Evolutionary conservation across 2,888 invertebrate genomes (phyloP).

Genomic region (Thysanoteuthis rhombus): DNA sequence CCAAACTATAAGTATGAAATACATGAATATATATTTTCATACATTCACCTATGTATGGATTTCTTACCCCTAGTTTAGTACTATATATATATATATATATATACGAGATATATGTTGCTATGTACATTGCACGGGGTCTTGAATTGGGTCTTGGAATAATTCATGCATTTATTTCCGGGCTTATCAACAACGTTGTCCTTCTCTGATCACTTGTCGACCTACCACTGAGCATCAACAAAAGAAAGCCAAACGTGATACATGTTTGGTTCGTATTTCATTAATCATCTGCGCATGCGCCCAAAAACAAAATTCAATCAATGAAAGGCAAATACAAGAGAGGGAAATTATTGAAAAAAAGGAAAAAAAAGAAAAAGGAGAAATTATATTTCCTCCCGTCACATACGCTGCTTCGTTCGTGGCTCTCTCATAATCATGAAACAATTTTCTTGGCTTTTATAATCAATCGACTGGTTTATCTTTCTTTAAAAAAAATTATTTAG

Average conservation of each 20-base stretch:
- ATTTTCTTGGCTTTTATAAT: no score
- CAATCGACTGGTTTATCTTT: no score
- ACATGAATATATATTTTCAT: no score
- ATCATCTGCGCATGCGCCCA: background rate
- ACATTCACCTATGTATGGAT: no score
- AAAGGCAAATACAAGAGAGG: background rate
- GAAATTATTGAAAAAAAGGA: background rate
- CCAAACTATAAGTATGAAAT: no score
- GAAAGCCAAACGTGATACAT: background rate
- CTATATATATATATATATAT: no score
- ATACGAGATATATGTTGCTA: background rate
- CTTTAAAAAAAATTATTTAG: no score
- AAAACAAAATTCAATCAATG: background rate
- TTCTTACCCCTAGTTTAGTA: no score
- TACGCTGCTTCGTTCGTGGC: background rate
- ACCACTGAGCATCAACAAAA: background rate
- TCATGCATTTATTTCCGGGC: constrained; percentile 12
- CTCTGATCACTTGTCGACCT: background rate
- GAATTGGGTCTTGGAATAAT: background rate
- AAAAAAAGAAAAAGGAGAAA: background rate
- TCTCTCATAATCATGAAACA: background rate
- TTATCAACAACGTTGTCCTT: background rate
- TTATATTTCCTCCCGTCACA: background rate
- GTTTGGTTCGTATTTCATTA: background rate
- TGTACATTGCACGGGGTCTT: background rate